Conservation (phyloP, 2,888 invertebrate genomes). For the Muschampia plurimacula region DNA sequence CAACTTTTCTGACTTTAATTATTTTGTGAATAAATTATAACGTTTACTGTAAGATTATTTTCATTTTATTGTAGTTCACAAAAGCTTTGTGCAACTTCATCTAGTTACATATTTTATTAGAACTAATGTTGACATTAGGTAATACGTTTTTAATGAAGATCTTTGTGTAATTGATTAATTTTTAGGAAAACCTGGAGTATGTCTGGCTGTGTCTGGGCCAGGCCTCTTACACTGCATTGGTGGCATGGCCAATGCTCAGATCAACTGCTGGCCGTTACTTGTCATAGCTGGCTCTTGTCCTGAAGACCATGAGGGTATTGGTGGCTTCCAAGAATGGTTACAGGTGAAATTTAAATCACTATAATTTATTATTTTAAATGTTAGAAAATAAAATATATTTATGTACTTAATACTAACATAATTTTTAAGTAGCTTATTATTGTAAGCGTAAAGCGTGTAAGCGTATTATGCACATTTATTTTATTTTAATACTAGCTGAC, state of each 20-base stretch:
- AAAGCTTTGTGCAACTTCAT: too few relatives aligned
- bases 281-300: slow-evolving; percentile 97
- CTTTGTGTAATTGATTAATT: background rate
- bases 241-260: slow-evolving; percentile 98
- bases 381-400: background rate
- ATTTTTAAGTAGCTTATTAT: background rate
- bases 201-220: slow-evolving; percentile 97
- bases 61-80: too few relatives aligned
- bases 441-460: too few relatives aligned
- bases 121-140: too few relatives aligned
- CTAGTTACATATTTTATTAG: too few relatives aligned
- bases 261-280: slow-evolving; percentile 97
- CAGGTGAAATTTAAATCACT: slow-evolving; percentile 83
- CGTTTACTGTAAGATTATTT: too few relatives aligned
- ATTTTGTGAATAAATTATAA: slow-evolving; percentile 4
- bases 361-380: slow-evolving; percentile 1
- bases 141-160: background rate
- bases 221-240: slow-evolving; percentile 96
- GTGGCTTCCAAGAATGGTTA: slow-evolving; percentile 98
- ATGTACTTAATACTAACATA: background rate
- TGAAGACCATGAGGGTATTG: slow-evolving; percentile 96
- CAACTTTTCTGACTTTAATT: background rate
- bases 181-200: slow-evolving; percentile 92
- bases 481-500: too few relatives aligned
- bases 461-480: too few relatives aligned